These are phyloP conservation scores for Cancer borealis DNA, from an alignment of 2,888 invertebrate genomes.

Conservation along the genomic window DNA sequence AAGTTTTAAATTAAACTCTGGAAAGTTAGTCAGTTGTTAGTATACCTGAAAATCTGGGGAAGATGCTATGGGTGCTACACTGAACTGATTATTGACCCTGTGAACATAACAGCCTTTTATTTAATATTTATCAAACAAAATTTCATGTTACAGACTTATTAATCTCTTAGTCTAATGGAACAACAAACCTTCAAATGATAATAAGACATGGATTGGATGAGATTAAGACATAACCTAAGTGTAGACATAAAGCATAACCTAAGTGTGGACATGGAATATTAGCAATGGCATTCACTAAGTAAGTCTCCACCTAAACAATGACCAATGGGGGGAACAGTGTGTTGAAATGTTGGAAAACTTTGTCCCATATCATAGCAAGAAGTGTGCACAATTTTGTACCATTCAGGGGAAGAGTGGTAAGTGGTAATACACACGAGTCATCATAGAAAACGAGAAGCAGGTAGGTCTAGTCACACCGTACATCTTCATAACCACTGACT, in stretches of 20 bases:
- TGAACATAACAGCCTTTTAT: constrained; percentile 67
- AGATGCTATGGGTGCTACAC: constrained; percentile 75
- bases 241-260: no score
- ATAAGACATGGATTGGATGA: background rate
- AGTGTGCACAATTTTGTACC: constrained; percentile 43
- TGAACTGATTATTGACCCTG: constrained; percentile 76
- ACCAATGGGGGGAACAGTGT: background rate
- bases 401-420: background rate
- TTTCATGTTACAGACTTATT: constrained; percentile 45
- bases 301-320: background rate
- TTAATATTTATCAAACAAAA: background rate
- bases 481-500: background rate
- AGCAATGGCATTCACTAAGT: constrained; percentile 15
- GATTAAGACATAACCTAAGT: background rate
- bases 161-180: constrained; percentile 53
- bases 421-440: constrained; percentile 1
- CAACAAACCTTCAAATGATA: constrained; percentile 75
- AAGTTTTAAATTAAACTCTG: constrained; percentile 47
- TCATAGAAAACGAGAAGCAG: background rate
- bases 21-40: constrained; percentile 67
- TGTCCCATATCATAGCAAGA: background rate
- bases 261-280: constrained; percentile 7
- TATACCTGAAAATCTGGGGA: constrained; percentile 72
- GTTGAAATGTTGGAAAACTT: background rate
- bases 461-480: background rate